These are phyloP conservation scores for Clinocottus analis DNA, from an alignment of 2,113 vertebrate species.

Conservation along the genomic window DNA sequence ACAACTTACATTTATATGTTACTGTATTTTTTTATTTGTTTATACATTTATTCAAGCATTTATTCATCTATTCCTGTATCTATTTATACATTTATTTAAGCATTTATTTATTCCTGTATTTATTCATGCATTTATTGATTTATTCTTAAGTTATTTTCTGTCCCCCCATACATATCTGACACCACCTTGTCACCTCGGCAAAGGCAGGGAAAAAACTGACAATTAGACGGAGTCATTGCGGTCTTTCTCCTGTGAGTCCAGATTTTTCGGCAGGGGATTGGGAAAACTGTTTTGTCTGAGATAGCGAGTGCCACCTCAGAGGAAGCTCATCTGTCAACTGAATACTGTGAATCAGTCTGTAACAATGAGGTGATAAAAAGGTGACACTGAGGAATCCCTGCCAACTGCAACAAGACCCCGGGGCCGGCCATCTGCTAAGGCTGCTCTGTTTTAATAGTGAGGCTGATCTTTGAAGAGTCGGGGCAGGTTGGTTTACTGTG, in stretches of 20 bases:
- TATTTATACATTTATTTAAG: too few species aligned
- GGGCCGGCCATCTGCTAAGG: constrained; percentile 64
- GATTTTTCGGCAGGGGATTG: constrained; percentile 17
- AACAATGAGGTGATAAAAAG: constrained; percentile 76
- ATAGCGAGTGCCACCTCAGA: constrained; percentile 45
- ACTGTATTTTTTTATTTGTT: too few species aligned
- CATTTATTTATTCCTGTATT: too few species aligned
- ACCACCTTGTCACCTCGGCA: constrained; percentile 59
- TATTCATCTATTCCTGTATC: too few species aligned
- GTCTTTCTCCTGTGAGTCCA: constrained; percentile 23
- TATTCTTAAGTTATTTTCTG: too few species aligned
- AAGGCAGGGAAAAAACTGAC: constrained; percentile 40
- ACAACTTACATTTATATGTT: too few species aligned
- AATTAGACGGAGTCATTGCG: constrained; percentile 7
- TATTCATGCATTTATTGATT: too few species aligned
- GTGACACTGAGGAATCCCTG: constrained; percentile 58
- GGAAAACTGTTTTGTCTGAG: constrained; percentile 36
- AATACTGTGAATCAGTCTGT: constrained; percentile 47
- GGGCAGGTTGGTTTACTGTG: constrained; percentile 28
- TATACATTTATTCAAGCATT: too few species aligned
- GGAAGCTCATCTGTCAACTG: constrained; percentile 57
- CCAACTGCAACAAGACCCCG: constrained; percentile 51
- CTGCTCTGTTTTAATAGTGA: constrained; percentile 20
- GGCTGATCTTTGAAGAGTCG: constrained; percentile 42
- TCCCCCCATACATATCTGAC: too few species aligned